Base-by-base conservation (phyloP, 2,797 vertebrate genomes). In the Meda fulgida region DNA sequence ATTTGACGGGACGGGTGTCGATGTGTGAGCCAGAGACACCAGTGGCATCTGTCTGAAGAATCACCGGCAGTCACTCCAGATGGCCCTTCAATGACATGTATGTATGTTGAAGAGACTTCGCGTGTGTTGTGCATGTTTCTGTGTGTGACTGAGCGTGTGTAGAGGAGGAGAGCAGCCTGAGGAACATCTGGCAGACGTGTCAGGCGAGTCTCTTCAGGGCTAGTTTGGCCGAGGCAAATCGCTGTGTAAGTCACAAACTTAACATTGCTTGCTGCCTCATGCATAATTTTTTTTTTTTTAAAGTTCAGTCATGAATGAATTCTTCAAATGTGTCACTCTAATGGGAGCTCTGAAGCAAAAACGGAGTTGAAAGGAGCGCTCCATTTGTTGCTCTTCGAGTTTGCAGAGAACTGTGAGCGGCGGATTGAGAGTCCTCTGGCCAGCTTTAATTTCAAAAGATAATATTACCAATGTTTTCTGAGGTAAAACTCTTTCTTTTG, bases 101-200 rank as follows among this genome's bases (percentile, higher is more conserved):
- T 38, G 60, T 43, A 26, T 23, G 34, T 75, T 40, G 40, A 85
- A 72, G 71, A 48, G 53, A 65, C 40, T 13, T 43, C 43, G 36
- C 29, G 40, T 48, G 58, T 34, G 58, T 60, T 23, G 55, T 60
- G 26, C 34, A 60, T 81, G 84, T 80, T 55, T 89, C 40, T 83
- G 40, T 85, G 72, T 81, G 81, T 81, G 73, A 29, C 80, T 77
- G 65, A 60, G 40, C 26, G 69, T 77, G 71, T 85, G 84, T 81
- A 69, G 53, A 34, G 75, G 67, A 80, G 84, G 67, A 70, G 78
- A 19, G 34, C 29, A 80, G 73, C 80, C 31, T 55, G 46, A 81
- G 58, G 36, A 87, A 87, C 88, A 90, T 87, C 89, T 90, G 88
- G 84, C 55, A 85, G 51, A 40, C 76, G 79, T 60, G 81, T 66